These are phyloP conservation scores for Netelia inedita DNA, from an alignment of 2,888 invertebrate genomes.

Conservation along the genomic window DNA sequence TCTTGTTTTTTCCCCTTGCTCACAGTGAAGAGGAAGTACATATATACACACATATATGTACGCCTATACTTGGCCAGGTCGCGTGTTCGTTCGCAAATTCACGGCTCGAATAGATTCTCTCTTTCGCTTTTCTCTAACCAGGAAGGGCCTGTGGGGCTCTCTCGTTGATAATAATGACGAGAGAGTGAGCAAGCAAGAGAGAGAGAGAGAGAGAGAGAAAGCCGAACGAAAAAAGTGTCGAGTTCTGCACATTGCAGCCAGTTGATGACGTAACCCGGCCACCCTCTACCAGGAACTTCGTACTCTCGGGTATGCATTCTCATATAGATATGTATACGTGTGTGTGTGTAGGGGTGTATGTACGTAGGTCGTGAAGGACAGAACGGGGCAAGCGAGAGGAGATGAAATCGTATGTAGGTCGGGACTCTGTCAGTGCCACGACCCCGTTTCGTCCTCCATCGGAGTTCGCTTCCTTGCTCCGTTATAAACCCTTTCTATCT, in stretches of 20 bases:
- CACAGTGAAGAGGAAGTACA: conserved; percentile 6
- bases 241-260: conserved; percentile 52
- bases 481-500: conserved; percentile 40
- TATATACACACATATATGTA: neutral
- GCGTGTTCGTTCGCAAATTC: conserved; percentile 33
- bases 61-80: conserved; percentile 11
- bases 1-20: conserved; percentile 24
- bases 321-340: conserved; percentile 10
- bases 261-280: conserved; percentile 51
- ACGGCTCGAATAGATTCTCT: conserved; percentile 22
- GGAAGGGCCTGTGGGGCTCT: conserved; percentile 43
- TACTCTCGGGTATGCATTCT: neutral
- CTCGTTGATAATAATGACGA: conserved; percentile 59
- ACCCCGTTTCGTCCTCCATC: conserved; percentile 76
- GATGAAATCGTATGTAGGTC: conserved; percentile 80
- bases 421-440: conserved; percentile 80
- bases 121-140: conserved; percentile 18
- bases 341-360: neutral
- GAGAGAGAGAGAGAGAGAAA: conserved; percentile 29
- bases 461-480: conserved; percentile 41
- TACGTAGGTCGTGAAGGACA: conserved; percentile 23
- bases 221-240: conserved; percentile 55
- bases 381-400: conserved; percentile 63
- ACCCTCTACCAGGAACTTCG: neutral
- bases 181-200: conserved; percentile 25